Base-by-base conservation (phyloP, 2,797 vertebrate species). In the Pempheris klunzingeri region DNA sequence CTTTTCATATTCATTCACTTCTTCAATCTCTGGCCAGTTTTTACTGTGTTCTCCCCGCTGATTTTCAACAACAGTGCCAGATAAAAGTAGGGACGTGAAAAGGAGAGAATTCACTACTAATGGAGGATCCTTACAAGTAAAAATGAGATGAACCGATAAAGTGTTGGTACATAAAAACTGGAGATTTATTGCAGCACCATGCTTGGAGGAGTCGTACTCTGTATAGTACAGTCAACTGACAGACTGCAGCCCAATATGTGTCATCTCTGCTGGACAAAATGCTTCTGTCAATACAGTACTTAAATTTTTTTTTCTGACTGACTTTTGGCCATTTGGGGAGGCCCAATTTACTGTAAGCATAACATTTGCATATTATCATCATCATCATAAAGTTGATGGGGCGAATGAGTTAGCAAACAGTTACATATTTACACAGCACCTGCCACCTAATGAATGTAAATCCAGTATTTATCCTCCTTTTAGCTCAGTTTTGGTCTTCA, bases 1-100 rank as follows among this genome's bases (percentile, higher is more conserved):
- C 65, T 73, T 60, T 71, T 78, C 80, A 83, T 69, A 41, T 83
- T 78, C 80, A 78, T 87, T 84, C 65, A 83, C 75, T 78, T 79
- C 63, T 80, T 68, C 71, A 63, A 26, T 62, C 62, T 77, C 43
- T 60, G 81, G 77, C 70, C 84, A 77, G 73, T 83, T 83, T 81
- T 68, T 18, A 69, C 60, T 74, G 57, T 12, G 9, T 81, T 58
- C 36, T 73, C 78, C 75, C 75, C 64, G 75, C 73, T 87, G 83
- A 76, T 83, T 81, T 64, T 59, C 41, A 77, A 65, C 36, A 5
- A 28, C 22, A 20, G 34, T 2, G 71, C 83, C 71, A 71, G 69
- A 77, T 67, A 71, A 82, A 72, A 75, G 81, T 62, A 52, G 57
- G 55, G 52, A 78, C 62, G 80, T 76, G 70, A 68, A 69, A 80